These are phyloP conservation scores for Anolis sagrei DNA, from an alignment of 2,113 vertebrate species.

Conservation along the genomic window DNA sequence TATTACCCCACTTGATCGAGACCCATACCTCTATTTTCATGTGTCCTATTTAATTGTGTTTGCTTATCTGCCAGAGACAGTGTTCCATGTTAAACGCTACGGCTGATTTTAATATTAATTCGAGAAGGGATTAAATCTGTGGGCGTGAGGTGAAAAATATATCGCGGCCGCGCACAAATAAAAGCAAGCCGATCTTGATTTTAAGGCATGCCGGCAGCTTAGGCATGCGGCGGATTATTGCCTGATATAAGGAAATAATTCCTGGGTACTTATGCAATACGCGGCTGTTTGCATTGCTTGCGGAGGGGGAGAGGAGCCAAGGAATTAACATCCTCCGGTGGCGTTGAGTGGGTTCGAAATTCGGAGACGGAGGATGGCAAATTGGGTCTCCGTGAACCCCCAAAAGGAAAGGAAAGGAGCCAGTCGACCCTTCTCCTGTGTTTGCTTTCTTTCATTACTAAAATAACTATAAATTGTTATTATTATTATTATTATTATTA, in stretches of 20 bases:
- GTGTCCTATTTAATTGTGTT: no score
- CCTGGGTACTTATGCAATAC: constrained; percentile 24
- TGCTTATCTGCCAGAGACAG: no score
- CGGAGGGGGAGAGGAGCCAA: neutral
- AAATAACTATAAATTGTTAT: no score
- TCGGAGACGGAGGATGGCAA: neutral
- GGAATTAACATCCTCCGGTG: constrained; percentile 16
- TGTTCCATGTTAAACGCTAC: constrained; percentile 31
- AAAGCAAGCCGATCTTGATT: constrained; percentile 29
- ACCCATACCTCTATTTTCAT: no score
- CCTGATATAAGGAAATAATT: constrained; percentile 53
- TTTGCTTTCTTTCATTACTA: no score
- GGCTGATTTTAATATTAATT: constrained; percentile 40
- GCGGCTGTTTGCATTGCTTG: constrained; percentile 28
- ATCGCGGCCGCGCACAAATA: neutral
- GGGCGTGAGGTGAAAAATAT: neutral
- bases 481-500: no score
- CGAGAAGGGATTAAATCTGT: constrained; percentile 37
- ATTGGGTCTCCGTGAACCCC: neutral
- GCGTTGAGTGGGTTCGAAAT: neutral
- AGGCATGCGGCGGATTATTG: constrained; percentile 43
- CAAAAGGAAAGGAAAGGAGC: no score
- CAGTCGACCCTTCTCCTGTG: neutral
- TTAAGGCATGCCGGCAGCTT: constrained; percentile 33
- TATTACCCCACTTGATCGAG: no score